These are phyloP conservation scores for Dichetophora obliterata DNA, from an alignment of 2,888 invertebrate genomes.

Conservation along the genomic window DNA sequence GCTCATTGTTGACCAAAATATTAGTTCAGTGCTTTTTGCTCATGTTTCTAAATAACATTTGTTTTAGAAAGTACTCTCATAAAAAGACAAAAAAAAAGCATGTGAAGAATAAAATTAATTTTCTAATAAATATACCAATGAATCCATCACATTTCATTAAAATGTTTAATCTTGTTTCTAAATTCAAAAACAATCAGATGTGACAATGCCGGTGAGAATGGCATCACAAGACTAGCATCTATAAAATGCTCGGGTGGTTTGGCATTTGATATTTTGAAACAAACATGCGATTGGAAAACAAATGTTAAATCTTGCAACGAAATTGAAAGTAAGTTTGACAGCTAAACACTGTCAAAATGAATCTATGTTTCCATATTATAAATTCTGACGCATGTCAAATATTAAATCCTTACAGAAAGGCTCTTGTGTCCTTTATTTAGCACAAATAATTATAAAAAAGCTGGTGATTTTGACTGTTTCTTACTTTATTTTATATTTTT, in stretches of 20 bases:
- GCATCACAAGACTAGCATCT: constrained; percentile 87
- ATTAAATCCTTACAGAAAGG: not conserved
- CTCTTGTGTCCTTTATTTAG: constrained; percentile 20
- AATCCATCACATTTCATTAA: no score
- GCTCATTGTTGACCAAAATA: not conserved
- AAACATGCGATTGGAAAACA: constrained; percentile 97
- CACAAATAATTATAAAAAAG: not conserved
- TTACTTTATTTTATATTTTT: constrained; percentile 16
- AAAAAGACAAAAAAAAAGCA: not conserved
- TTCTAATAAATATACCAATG: no score
- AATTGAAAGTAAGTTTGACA: constrained; percentile 87
- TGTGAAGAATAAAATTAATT: no score
- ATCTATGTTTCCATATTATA: not conserved
- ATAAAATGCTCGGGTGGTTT: constrained; percentile 91
- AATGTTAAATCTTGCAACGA: constrained; percentile 96
- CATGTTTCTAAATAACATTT: no score
- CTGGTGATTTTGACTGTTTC: constrained; percentile 34
- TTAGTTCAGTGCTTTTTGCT: not conserved
- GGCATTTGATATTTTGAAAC: constrained; percentile 93
- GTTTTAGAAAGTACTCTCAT: not conserved
- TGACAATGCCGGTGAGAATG: constrained; percentile 90
- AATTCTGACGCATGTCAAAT: constrained; percentile 21
- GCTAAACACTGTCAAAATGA: constrained; percentile 4
- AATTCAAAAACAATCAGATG: constrained; percentile 74
- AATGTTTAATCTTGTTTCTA: not conserved